A percentile compares a stretch with the other conserved stretches of the same genome.
Evolutionary conservation across 2,888 invertebrate genomes (phyloP).

Genomic region (Scaptomyza polygonia): DNA sequence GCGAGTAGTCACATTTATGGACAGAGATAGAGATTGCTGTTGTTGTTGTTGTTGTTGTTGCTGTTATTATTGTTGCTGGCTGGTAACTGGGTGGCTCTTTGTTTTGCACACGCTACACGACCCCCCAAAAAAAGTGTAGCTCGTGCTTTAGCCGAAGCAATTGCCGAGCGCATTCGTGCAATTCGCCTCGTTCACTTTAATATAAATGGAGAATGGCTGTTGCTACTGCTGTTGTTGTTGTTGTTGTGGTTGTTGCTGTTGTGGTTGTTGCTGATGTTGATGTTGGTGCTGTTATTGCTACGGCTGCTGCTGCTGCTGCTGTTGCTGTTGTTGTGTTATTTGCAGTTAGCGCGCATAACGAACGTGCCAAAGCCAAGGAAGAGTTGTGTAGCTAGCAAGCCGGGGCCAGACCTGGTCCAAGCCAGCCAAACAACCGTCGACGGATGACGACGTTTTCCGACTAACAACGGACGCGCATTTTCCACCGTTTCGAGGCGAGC

Average conservation of each 20-base stretch:
- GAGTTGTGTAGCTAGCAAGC: slow-evolving; percentile 44
- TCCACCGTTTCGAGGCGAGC: slow-evolving; percentile 79
- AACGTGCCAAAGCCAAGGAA: slow-evolving; percentile 62
- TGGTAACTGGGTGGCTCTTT: slow-evolving; percentile 69
- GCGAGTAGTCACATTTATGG: slow-evolving; percentile 32
- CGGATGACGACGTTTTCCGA: slow-evolving; percentile 82
- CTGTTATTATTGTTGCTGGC: slow-evolving; percentile 45
- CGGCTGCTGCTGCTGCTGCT: slow-evolving; percentile 38
- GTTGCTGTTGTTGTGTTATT: slow-evolving; percentile 45
- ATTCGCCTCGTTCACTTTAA: slow-evolving; percentile 58
- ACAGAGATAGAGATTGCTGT: slow-evolving; percentile 32
- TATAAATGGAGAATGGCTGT: slow-evolving; percentile 52
- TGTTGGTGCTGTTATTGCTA: slow-evolving; percentile 27
- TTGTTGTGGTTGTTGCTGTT: slow-evolving; percentile 15
- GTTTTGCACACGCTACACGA: slow-evolving; percentile 59
- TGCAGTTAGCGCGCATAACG: slow-evolving; percentile 59
- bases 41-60: slow-evolving; percentile 46
- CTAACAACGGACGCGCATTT: slow-evolving; percentile 80
- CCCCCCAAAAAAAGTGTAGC: slow-evolving; percentile 29
- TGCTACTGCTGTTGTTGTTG: slow-evolving; percentile 25
- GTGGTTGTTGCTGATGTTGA: slow-evolving; percentile 15
- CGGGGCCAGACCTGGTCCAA: slow-evolving; percentile 57
- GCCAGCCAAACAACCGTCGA: slow-evolving; percentile 76
- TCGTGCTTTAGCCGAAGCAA: slow-evolving; percentile 43
- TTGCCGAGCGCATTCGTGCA: slow-evolving; percentile 55